Conservation (phyloP, 1,140 invertebrate species). For the Hyphantria cunea region DNA sequence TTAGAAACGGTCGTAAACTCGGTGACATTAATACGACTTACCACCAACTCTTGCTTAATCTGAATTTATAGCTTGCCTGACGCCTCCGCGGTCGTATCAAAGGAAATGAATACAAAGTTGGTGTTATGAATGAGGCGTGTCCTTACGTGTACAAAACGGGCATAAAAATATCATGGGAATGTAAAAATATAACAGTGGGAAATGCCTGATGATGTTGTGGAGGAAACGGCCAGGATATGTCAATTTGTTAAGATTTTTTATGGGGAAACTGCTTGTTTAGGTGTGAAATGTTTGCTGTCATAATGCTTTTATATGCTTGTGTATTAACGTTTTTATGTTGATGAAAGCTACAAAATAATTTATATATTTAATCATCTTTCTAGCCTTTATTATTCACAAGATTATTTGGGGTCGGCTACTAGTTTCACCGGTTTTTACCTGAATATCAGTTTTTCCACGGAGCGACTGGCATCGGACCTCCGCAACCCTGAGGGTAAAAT, state of each 20-base stretch:
- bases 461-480: too few relatives aligned
- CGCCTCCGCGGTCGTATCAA: conserved; percentile 32
- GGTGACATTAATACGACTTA: neutral
- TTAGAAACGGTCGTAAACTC: conserved; percentile 8
- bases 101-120: conserved; percentile 38
- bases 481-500: too few relatives aligned
- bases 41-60: conserved; percentile 30
- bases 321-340: too few relatives aligned
- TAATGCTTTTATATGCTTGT: neutral
- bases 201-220: neutral
- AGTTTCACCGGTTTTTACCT: too few relatives aligned
- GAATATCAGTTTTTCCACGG: too few relatives aligned
- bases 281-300: neutral
- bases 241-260: conserved; percentile 23
- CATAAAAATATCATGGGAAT: neutral
- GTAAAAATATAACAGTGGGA: neutral
- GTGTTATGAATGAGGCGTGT: conserved; percentile 31
- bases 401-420: too few relatives aligned
- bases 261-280: neutral
- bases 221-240: conserved; percentile 9
- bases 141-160: conserved; percentile 11
- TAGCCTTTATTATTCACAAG: neutral
- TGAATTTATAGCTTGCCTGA: conserved; percentile 35
- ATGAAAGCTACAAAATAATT: too few relatives aligned
- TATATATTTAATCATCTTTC: neutral